Evolutionary conservation across 2,113 vertebrate genomes (phyloP), one percentile per base, ranked within the genome.

Genomic region (Speoplatyrhinus poulsoni): DNA sequence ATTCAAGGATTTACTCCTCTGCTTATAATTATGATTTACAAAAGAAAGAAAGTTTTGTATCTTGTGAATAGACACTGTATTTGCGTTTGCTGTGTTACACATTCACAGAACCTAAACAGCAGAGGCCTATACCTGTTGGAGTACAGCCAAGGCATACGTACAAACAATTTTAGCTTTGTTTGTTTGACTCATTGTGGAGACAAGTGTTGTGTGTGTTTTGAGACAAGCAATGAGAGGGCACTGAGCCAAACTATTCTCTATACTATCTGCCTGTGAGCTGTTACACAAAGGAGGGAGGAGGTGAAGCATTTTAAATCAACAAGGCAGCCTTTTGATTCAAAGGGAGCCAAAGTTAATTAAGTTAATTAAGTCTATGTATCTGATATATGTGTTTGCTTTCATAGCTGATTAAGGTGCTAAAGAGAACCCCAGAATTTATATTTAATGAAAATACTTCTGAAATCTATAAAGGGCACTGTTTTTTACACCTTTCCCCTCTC

Each of bases 381-480:
- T 86, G 81, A 91, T 87, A 77, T 88, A 84, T 76, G 87, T 83
- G 87, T 91, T 92, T 91, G 90, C 88, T 92, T 92, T 92, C 86
- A 86, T 81, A 86, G 82, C 85, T 87, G 88, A 91, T 91, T 90
- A 91, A 90, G 85, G 85, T 83, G 89, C 86, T 85, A 73, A 65
- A 80, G 77, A 82, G 75, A 89, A 85, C 77, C 76, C 68, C 60
- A 49, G 77, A 89, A 83, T 89, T 87, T 87, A 89, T 78, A 76
- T 77, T 87, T 80, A 73, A 82, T 85, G 73, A 75, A 88, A 91
- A 90, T 83, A 84, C 89, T 90, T 90, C 80, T 73, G 67, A 89
- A 90, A 83, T 88, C 69, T 85, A 82, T 88, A 65, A 81, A 82
- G 75, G 78, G 60, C 75, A 64, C 71, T 73, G 68, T 77, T 87